Evolutionary conservation across 1,140 invertebrate genomes (phyloP).

Genomic region (fruit fly (Drosophila melanogaster)): DNA sequence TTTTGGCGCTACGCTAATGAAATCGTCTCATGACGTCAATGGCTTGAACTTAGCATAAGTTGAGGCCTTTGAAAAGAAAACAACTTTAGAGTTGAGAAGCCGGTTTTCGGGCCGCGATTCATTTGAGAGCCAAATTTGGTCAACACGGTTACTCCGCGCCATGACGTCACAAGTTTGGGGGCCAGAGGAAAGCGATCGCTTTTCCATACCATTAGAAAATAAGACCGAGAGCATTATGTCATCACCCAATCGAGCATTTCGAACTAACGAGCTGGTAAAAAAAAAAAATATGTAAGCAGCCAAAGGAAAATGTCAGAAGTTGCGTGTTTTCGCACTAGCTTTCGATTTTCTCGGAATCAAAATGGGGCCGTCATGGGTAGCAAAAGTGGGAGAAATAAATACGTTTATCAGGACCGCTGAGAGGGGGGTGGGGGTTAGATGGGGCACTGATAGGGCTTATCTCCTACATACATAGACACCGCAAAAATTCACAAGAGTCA

Average conservation of each 20-base stretch:
- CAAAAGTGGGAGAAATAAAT: neutral
- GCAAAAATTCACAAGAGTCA: constrained; percentile 23
- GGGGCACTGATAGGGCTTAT: constrained; percentile 29
- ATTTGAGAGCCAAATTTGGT: constrained; percentile 68
- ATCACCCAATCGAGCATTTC: constrained; percentile 44
- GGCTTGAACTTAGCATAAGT: constrained; percentile 38
- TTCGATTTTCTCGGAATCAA: constrained; percentile 61
- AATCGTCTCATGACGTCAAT: constrained; percentile 66
- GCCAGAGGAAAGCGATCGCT: constrained; percentile 34
- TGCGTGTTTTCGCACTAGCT: constrained; percentile 68
- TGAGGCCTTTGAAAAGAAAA: constrained; percentile 18
- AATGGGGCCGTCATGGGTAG: constrained; percentile 9
- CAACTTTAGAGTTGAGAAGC: constrained; percentile 43
- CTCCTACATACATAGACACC: constrained; percentile 10
- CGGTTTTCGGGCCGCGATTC: constrained; percentile 55
- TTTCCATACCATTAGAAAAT: constrained; percentile 20
- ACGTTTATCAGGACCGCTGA: constrained; percentile 28
- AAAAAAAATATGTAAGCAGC: constrained; percentile 1
- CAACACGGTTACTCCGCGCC: constrained; percentile 21
- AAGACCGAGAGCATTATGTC: constrained; percentile 60
- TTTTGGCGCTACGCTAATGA: constrained; percentile 58
- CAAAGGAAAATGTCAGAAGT: constrained; percentile 66
- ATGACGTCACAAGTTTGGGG: constrained; percentile 59
- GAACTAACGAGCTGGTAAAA: constrained; percentile 5
- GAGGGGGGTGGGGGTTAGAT: constrained; percentile 13